Conservation (phyloP, 2,113 vertebrate species). For the Hypomesus transpacificus region DNA sequence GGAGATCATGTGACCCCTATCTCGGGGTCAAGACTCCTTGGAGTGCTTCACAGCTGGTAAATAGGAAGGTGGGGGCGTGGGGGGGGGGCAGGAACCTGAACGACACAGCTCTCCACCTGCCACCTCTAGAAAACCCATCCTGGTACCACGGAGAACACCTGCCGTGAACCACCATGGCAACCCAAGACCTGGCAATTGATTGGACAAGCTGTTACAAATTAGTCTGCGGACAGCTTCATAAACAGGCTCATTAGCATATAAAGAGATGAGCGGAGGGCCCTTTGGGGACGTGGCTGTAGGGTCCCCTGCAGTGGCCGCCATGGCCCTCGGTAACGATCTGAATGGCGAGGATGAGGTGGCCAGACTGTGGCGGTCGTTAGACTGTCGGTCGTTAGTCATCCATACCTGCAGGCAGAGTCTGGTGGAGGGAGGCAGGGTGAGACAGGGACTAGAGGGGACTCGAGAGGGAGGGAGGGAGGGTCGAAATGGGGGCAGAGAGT, state of each 20-base stretch:
- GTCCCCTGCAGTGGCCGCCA: neutral
- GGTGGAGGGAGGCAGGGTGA: neutral
- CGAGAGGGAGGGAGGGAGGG: too few species aligned
- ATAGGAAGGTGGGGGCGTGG: neutral
- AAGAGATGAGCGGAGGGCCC: constrained; percentile 64
- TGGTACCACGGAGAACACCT: constrained; percentile 41
- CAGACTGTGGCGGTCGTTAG: neutral
- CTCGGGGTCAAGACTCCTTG: constrained; percentile 38
- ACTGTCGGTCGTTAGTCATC: constrained; percentile 8
- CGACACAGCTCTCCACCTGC: constrained; percentile 57
- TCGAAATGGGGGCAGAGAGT: neutral
- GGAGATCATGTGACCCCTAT: constrained; percentile 34
- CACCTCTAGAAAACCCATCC: constrained; percentile 31
- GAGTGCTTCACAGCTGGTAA: constrained; percentile 53
- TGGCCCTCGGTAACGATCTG: constrained; percentile 28
- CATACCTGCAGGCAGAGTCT: constrained; percentile 3
- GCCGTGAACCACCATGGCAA: constrained; percentile 53
- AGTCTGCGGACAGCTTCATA: constrained; percentile 55
- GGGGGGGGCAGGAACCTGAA: neutral
- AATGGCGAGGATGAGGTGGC: constrained; percentile 25
- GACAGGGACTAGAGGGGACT: neutral
- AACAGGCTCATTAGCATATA: constrained; percentile 71
- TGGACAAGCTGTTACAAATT: constrained; percentile 72
- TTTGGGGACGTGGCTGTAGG: constrained; percentile 19
- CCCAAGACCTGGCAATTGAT: constrained; percentile 54